Percentiles rank a stretch among this genome's conserved stretches.
Evolutionary conservation across 2,113 vertebrate genomes (phyloP).

Genomic region (Manacus vitellinus): DNA sequence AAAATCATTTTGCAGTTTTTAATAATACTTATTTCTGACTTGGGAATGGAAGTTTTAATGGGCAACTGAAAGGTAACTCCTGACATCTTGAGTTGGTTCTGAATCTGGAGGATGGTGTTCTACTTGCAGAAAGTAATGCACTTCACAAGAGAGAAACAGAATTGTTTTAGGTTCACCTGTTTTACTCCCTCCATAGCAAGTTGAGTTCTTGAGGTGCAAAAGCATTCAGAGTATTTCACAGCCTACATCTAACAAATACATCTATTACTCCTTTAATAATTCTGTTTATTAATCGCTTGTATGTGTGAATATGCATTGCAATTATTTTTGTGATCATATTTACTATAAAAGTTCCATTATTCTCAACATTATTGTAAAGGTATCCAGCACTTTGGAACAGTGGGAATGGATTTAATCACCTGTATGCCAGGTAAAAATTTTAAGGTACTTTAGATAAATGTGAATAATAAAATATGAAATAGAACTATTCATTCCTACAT

Average conservation of each 20-base stretch:
- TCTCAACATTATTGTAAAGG: background rate
- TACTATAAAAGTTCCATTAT: background rate
- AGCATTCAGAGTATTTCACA: background rate
- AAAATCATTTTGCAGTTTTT: background rate
- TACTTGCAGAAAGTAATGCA: background rate
- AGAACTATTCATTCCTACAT: background rate
- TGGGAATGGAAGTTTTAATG: background rate
- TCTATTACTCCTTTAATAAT: background rate
- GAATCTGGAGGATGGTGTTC: background rate
- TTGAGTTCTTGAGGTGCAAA: background rate
- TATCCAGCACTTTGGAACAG: background rate
- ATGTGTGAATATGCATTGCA: background rate
- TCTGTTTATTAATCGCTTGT: background rate
- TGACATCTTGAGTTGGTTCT: background rate
- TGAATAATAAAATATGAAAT: background rate
- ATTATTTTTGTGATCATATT: background rate
- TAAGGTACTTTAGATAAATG: background rate
- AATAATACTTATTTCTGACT: background rate
- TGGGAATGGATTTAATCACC: background rate
- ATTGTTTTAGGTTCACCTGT: background rate
- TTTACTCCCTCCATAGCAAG: background rate
- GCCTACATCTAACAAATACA: background rate
- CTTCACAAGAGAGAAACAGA: background rate
- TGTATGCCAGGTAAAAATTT: background rate
- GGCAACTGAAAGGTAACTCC: background rate